These are phyloP conservation scores for Bubo bubo DNA, from an alignment of 2,113 vertebrate genomes.

Conservation along the genomic window DNA sequence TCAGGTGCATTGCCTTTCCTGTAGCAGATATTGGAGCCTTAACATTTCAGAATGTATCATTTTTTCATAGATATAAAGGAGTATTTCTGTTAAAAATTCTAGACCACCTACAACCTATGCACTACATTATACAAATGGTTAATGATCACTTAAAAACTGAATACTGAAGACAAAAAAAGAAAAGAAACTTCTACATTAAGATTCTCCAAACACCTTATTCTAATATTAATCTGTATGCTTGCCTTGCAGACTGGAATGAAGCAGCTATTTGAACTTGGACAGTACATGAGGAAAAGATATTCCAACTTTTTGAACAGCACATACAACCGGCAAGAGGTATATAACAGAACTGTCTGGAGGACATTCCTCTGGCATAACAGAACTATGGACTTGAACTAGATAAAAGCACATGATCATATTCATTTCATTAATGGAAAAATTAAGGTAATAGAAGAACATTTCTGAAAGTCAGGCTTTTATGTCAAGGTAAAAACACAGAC, in stretches of 20 bases:
- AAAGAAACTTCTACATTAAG: background rate
- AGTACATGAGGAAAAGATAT: constrained; percentile 79
- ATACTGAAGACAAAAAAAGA: background rate
- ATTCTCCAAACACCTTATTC: background rate
- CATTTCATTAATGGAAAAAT: background rate
- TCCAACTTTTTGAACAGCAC: constrained; percentile 77
- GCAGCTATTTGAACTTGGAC: constrained; percentile 86
- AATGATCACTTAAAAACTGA: background rate
- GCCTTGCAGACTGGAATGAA: constrained; percentile 82
- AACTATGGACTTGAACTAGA: background rate
- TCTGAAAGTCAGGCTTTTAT: background rate
- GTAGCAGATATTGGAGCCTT: background rate
- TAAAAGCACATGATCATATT: background rate
- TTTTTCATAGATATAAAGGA: background rate
- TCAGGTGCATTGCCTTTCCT: background rate
- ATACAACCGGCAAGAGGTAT: constrained; percentile 83
- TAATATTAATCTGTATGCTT: background rate
- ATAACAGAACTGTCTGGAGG: background rate
- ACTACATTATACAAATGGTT: background rate
- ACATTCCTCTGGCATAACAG: background rate
- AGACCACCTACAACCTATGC: background rate
- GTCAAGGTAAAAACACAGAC: background rate
- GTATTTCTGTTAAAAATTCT: background rate
- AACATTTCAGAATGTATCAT: background rate
- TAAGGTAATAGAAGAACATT: background rate